These are phyloP conservation scores for Asteroscopus sphinx DNA, from an alignment of 2,888 invertebrate species.

Conservation along the genomic window DNA sequence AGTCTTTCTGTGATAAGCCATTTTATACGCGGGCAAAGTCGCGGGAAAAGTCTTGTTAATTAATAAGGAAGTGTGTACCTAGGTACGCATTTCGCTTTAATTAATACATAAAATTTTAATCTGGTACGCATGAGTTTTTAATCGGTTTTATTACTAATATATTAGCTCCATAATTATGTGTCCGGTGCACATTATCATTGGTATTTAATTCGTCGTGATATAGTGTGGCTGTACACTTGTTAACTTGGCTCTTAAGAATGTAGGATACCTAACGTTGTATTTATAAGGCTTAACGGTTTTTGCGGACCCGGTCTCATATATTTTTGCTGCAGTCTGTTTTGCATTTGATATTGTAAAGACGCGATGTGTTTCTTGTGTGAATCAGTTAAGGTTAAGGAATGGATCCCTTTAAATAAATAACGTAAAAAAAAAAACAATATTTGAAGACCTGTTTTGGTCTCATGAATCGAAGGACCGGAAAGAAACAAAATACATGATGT, in stretches of 20 bases:
- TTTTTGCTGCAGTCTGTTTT: background rate
- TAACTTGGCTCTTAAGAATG: constrained; percentile 7
- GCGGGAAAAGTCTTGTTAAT: no score
- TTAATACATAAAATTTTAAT: constrained; percentile 52
- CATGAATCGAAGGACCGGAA: no score
- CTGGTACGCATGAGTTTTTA: constrained; percentile 23
- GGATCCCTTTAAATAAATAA: no score
- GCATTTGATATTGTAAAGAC: background rate
- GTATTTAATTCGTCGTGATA: constrained; percentile 40
- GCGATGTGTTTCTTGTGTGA: background rate
- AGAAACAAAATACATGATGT: no score
- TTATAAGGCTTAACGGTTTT: constrained; percentile 8
- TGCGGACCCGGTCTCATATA: background rate
- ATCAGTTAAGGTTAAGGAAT: background rate
- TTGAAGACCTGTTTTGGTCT: no score
- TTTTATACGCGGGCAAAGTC: no score
- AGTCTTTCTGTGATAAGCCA: no score
- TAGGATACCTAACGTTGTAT: constrained; percentile 7
- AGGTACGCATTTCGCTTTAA: constrained; percentile 19
- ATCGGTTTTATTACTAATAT: constrained; percentile 42
- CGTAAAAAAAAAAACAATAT: no score
- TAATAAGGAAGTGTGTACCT: constrained; percentile 1
- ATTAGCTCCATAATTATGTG: constrained; percentile 37
- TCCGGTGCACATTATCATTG: constrained; percentile 34
- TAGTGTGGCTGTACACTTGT: constrained; percentile 27